Evolutionary conservation across 2,797 vertebrate species (phyloP).

Genomic region (Acridotheres tristis): DNA sequence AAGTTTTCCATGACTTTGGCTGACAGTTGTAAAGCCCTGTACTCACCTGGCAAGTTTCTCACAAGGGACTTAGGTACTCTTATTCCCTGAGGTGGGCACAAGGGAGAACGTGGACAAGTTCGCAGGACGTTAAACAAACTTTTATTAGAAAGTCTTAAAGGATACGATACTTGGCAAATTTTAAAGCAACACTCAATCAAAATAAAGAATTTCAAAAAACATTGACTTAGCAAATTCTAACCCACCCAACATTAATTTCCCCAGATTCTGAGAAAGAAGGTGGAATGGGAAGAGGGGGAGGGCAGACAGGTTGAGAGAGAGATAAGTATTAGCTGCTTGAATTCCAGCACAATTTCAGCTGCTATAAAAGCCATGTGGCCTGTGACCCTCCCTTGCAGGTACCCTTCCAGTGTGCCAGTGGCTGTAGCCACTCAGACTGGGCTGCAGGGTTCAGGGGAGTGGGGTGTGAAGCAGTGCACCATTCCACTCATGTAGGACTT

Average conservation of each 20-base stretch:
- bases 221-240: background rate
- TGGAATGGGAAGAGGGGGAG: accelerated
- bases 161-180: background rate
- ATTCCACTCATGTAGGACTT: too few species aligned
- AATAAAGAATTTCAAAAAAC: background rate
- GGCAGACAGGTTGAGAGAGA: background rate
- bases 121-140: background rate
- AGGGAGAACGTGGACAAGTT: accelerated
- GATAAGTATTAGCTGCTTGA: background rate
- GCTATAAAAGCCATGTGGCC: too few species aligned
- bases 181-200: background rate
- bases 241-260: background rate
- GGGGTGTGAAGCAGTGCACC: background rate
- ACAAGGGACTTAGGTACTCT: background rate
- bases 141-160: background rate
- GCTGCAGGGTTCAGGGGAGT: accelerated
- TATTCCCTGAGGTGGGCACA: background rate
- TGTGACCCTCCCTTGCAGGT: background rate
- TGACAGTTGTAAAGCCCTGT: accelerated
- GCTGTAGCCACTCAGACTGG: background rate
- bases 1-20: background rate
- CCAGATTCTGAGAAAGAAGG: background rate
- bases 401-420: accelerated
- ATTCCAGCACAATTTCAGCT: background rate
- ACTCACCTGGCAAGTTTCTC: accelerated